Conservation (phyloP, 92 coral and sea anemone genomes). For the Zoanthus solanderi region DNA sequence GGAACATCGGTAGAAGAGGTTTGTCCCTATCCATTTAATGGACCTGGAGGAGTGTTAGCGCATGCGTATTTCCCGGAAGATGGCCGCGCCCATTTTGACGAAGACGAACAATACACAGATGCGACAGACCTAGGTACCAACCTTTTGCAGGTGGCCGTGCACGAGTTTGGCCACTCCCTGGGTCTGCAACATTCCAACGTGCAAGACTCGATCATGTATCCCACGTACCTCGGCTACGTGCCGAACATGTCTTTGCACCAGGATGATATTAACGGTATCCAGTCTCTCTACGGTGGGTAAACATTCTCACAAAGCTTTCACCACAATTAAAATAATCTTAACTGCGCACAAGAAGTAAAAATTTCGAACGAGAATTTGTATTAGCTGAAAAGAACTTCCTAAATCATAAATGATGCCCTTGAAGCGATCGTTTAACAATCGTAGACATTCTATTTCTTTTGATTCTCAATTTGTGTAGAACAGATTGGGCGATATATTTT, state of each 20-base stretch:
- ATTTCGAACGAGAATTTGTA: too few relatives aligned
- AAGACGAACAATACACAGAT: slow-evolving; percentile 10
- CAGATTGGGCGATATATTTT: too few relatives aligned
- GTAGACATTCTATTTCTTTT: too few relatives aligned
- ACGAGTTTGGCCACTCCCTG: slow-evolving; percentile 18
- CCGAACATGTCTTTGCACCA: background rate
- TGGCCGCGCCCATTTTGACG: slow-evolving; percentile 39
- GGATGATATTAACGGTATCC: slow-evolving; percentile 25
- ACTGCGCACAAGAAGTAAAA: too few relatives aligned
- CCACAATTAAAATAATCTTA: too few relatives aligned
- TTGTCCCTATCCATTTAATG: slow-evolving; percentile 56
- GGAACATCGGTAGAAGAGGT: slow-evolving; percentile 60
- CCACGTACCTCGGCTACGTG: background rate
- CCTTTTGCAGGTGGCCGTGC: slow-evolving; percentile 13
- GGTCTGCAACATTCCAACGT: slow-evolving; percentile 5
- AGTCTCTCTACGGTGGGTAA: slow-evolving; percentile 6
- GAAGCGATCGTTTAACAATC: too few relatives aligned
- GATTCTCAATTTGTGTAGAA: too few relatives aligned
- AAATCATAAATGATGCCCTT: too few relatives aligned
- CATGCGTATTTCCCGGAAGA: slow-evolving; percentile 36
- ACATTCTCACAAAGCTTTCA: background rate
- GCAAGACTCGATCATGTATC: background rate
- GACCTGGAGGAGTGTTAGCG: slow-evolving; percentile 19
- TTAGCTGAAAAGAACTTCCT: too few relatives aligned
- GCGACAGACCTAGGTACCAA: background rate